phyloP scores from a whole-genome alignment of 2,113 vertebrate species.

The Ctenodactylus gundi region DNA sequence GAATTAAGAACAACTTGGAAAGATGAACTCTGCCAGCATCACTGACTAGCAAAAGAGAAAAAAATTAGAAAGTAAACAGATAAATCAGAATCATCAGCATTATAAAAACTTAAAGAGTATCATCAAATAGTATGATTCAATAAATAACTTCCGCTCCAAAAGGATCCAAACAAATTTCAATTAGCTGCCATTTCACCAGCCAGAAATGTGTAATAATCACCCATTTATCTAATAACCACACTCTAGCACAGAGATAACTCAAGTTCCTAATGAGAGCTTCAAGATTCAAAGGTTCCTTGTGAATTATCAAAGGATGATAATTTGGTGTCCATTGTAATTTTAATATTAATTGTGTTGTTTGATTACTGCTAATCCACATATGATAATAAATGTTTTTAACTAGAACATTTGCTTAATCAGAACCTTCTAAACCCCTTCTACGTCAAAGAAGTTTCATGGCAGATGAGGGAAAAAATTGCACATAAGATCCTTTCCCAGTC shows the following conservation, averaged over 20 bases:
- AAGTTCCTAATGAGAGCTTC: slow-evolving; percentile 54
- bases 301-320: slow-evolving; percentile 58
- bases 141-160: slow-evolving; percentile 38
- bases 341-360: slow-evolving; percentile 60
- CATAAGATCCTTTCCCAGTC: neutral
- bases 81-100: slow-evolving; percentile 5
- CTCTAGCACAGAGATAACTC: slow-evolving; percentile 44
- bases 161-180: slow-evolving; percentile 55
- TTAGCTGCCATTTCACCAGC: slow-evolving; percentile 42
- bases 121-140: slow-evolving; percentile 34
- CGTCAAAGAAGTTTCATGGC: slow-evolving; percentile 13
- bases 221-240: slow-evolving; percentile 50
- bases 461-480: slow-evolving; percentile 1
- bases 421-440: slow-evolving; percentile 31
- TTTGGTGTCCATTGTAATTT: slow-evolving; percentile 32
- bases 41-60: neutral
- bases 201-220: slow-evolving; percentile 43
- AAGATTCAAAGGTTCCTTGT: slow-evolving; percentile 59
- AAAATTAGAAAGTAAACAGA: neutral
- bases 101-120: slow-evolving; percentile 5
- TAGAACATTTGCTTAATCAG: slow-evolving; percentile 56
- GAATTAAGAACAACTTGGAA: neutral
- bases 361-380: slow-evolving; percentile 45
- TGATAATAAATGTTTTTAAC: slow-evolving; percentile 58
- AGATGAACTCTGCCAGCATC: neutral